Evolutionary conservation across 2,113 vertebrate genomes (phyloP).

Genomic region (Phyllopteryx taeniolatus): DNA sequence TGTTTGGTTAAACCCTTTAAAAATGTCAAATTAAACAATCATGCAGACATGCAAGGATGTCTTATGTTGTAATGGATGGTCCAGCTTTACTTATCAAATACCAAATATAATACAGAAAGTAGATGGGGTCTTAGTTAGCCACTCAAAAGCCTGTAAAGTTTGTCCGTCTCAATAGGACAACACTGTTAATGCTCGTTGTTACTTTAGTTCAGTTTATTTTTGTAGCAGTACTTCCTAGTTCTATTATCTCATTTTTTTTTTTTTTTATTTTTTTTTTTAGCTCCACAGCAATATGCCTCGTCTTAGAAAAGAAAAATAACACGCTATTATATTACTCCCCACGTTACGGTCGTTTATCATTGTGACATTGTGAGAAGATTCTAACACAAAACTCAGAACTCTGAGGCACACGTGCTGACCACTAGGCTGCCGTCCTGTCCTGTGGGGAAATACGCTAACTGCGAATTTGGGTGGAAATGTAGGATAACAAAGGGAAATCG

Average conservation of each 20-base stretch:
- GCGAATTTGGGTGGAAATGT: background rate
- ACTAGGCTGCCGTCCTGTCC: background rate
- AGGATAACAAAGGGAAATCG: background rate
- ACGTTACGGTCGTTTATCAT: no score
- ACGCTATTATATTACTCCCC: no score
- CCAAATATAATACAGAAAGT: background rate
- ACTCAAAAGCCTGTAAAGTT: background rate
- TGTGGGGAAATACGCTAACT: background rate
- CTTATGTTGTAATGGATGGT: background rate
- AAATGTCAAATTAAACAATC: background rate
- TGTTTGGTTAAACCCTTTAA: background rate
- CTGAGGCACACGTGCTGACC: background rate
- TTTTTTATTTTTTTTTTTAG: background rate
- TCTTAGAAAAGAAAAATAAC: background rate
- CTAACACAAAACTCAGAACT: background rate
- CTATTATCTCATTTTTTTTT: background rate
- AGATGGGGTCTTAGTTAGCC: background rate
- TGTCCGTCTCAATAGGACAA: background rate
- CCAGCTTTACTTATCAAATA: background rate
- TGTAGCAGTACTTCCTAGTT: background rate
- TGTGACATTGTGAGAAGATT: no score
- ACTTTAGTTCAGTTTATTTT: background rate
- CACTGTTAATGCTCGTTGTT: background rate
- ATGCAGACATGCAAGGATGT: slow-evolving; percentile 6
- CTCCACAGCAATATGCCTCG: background rate